Conservation (phyloP, 2,113 vertebrate genomes). For the Ardeotis arabs region DNA sequence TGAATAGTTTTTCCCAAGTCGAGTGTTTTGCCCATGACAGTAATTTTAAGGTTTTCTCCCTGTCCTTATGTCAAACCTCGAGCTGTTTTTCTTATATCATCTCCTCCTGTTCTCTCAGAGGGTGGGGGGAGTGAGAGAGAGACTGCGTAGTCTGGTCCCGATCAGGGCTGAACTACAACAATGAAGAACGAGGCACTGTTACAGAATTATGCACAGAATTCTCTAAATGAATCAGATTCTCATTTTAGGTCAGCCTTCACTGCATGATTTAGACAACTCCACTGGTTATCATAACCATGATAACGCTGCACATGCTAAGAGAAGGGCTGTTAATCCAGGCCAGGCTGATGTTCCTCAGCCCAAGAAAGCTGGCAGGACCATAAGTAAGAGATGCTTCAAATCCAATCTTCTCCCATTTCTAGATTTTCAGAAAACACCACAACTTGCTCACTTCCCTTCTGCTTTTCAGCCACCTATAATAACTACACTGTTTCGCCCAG, state of each 20-base stretch:
- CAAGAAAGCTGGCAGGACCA: background rate
- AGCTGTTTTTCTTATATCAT: too few relatives aligned
- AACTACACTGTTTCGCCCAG: background rate
- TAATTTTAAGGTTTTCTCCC: too few relatives aligned
- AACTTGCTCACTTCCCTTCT: background rate
- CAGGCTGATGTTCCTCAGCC: background rate
- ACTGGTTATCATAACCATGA: rapidly evolving
- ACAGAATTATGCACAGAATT: background rate
- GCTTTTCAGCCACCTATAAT: background rate
- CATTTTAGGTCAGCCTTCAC: background rate
- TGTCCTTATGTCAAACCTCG: too few relatives aligned
- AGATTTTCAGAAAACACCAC: background rate
- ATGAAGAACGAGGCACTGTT: background rate
- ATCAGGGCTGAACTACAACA: too few relatives aligned
- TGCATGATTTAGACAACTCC: background rate
- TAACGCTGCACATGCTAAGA: rapidly evolving
- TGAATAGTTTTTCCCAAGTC: too few relatives aligned
- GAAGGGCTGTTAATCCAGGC: background rate
- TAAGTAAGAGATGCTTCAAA: background rate
- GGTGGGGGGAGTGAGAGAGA: too few relatives aligned
- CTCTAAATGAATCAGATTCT: background rate
- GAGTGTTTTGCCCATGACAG: too few relatives aligned
- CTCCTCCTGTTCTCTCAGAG: too few relatives aligned
- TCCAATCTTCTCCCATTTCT: background rate
- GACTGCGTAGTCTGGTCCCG: too few relatives aligned